Conservation (phyloP, 2,113 vertebrate genomes). For the Motacilla alba region DNA sequence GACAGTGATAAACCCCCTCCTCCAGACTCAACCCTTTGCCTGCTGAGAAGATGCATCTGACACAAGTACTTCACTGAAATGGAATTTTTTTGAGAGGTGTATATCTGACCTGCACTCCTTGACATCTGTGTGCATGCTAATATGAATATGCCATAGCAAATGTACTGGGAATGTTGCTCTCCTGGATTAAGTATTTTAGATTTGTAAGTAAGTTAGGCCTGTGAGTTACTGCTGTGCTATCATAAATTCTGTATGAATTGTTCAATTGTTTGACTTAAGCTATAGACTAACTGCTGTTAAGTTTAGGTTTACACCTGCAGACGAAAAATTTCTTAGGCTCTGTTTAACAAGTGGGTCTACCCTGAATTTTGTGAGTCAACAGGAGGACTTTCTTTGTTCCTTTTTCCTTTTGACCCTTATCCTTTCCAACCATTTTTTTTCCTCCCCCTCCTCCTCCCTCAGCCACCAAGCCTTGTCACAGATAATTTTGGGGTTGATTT, state of each 20-base stretch:
- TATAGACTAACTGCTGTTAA: neutral
- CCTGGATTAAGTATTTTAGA: neutral
- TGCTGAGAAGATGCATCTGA: neutral
- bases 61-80: neutral
- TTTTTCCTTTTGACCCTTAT: neutral
- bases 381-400: neutral
- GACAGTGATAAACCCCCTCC: neutral
- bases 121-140: neutral
- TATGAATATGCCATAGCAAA: neutral
- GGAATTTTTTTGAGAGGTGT: neutral
- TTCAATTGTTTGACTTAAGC: neutral
- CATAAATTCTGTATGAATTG: neutral
- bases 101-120: neutral
- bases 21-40: neutral
- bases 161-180: neutral
- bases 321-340: neutral
- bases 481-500: neutral
- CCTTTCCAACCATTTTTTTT: neutral
- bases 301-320: neutral
- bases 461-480: neutral
- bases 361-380: neutral
- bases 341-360: neutral
- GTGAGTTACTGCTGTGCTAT: neutral
- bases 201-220: neutral
- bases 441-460: accelerated